Evolutionary conservation across 2,888 invertebrate species (phyloP), one percentile per base, ranked within the genome.

Genomic region (Brenthis hecate): DNA sequence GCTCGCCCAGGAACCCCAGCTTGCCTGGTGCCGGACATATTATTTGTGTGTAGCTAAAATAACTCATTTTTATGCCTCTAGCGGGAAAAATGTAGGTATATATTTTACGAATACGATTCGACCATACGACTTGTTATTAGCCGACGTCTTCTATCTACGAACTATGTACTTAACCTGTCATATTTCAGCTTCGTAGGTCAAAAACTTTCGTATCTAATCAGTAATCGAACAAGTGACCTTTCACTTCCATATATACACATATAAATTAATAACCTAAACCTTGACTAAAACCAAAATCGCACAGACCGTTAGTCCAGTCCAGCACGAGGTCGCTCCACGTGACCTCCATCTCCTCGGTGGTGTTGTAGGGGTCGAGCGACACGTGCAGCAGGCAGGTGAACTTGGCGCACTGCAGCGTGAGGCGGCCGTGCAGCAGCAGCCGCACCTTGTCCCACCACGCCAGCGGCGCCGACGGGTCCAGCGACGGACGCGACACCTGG

Each of bases 391-490:
- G 92, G 51, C 99, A 97, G 0, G 98, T 98, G 85, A 99, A 94
- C 82, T 97, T 97, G 78, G 96, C 95, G 19, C 98, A 96, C 76
- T 96, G 96, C 87, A 98, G 95, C 0, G 98, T 98, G 57, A 99
- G 87, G 1, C 98, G 94, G 0, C 99, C 99, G 85, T 99, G 99
- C 79, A 98, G 94, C 50, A 99, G 92, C 8, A 99, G 92, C 0
- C 99, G 94, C 86, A 97, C 96, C 89, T 99, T 99, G 88, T 99
- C 99, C 99, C 99, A 99, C 93, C 99, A 99, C 0, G 99, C 96
- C 57, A 99, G 88, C 0, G 98, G 97, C 0, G 96, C 97, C 66
- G 98, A 98, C 0, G 99, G 99, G 92, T 99, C 99, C 69, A 96
- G 93, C 0, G 99, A 98, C 0, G 97, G 96, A 0, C 97, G 95